phyloP scores from a whole-genome alignment of 2,888 invertebrate genomes.

The Lasioglossum pauxillum region DNA sequence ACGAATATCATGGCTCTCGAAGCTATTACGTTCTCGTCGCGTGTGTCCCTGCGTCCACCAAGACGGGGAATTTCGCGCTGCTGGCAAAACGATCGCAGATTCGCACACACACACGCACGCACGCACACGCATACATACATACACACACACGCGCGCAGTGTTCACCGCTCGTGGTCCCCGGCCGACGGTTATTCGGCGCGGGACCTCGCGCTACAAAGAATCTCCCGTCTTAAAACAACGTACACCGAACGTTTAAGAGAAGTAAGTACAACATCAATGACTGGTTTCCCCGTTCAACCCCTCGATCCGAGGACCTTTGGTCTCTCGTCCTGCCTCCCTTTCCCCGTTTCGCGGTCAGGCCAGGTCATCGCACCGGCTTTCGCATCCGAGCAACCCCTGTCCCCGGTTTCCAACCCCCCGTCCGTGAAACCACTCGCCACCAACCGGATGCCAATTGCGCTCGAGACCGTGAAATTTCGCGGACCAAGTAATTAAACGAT shows the following conservation, averaged over 20 bases:
- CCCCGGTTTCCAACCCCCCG: not conserved
- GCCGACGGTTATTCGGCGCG: not conserved
- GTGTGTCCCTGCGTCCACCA: conserved; percentile 51
- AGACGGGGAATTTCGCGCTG: conserved; percentile 30
- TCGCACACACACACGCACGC: not conserved
- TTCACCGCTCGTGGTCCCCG: conserved; percentile 18
- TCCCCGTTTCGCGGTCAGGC: conserved; percentile 24
- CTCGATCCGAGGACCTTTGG: conserved; percentile 10
- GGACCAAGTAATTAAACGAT: conserved; percentile 43
- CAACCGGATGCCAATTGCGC: conserved; percentile 22
- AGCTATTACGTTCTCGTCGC: conserved; percentile 66
- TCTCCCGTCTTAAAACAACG: conserved; percentile 54
- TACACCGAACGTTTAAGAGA: conserved; percentile 59
- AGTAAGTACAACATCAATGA: conserved; percentile 61
- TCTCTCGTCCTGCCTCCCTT: conserved; percentile 3
- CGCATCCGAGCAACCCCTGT: not conserved
- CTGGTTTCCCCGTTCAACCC: conserved; percentile 2
- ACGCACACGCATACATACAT: not conserved
- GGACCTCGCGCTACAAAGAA: conserved; percentile 25
- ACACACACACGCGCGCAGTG: not conserved
- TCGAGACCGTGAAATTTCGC: conserved; percentile 42
- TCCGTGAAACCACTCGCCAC: conserved; percentile 14
- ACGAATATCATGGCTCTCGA: conserved; percentile 74
- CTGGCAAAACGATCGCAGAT: not conserved
- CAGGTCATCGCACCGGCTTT: not conserved